Evolutionary conservation across 2,113 vertebrate genomes (phyloP), one percentile per base, ranked within the genome.

Genomic region (Rhineura floridana): DNA sequence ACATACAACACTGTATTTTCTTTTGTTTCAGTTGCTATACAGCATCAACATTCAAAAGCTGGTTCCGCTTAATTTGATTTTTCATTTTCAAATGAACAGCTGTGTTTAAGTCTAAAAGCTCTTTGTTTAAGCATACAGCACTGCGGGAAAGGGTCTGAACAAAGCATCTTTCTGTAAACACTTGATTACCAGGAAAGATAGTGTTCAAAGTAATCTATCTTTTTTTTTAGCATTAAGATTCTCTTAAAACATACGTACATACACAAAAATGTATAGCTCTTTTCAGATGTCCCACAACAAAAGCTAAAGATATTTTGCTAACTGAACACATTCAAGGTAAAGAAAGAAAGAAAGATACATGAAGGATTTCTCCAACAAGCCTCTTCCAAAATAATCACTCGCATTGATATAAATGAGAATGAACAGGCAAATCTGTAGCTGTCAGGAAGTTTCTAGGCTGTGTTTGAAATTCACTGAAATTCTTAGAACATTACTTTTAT

Each of bases 41-140:
- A 95, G 96, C 95, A 94, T 94, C 96, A 94, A 95, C 95, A 97
- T 96, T 95, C 96, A 96, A 96, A 97, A 96, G 96, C 96, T 93
- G 93, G 93, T 96, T 97, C 96, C 93, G 95, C 94, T 95, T 96
- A 96, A 97, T 97, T 95, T 96, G 96, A 97, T 96, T 96, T 96
- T 95, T 96, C 95, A 95, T 97, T 96, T 95, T 96, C 94, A 96
- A 96, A 95, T 88, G 95, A 96, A 96, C 97, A 97, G 97, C 97
- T 97, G 97, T 97, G 97, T 97, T 96, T 95, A 97, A 96, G 95
- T 96, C 96, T 95, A 93, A 96, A 95, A 96, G 95, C 87, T 93
- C 96, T 97, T 97, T 97, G 97, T 97, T 97, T 96, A 95, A 96
- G 93, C 95, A 95, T 95, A 96, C 96, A 95, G 95, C 93, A 93